A percentile compares a stretch with the other conserved stretches of the same genome.
These are phyloP conservation scores for Adelognathus sp. DNA, from an alignment of 2,888 invertebrate genomes.

Conservation along the genomic window DNA sequence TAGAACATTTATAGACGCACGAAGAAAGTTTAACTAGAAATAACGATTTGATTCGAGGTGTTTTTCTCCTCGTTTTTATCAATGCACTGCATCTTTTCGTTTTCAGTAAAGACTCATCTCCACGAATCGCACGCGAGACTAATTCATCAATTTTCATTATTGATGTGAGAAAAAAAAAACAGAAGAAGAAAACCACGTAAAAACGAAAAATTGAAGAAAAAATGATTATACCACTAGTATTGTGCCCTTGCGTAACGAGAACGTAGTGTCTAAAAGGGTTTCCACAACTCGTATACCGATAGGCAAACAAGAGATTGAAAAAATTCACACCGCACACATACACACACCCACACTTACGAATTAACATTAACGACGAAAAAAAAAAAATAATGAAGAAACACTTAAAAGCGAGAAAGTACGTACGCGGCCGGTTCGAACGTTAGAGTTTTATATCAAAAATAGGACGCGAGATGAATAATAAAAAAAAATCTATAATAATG, in stretches of 20 bases:
- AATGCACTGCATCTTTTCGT: not conserved
- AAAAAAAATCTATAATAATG: constrained; percentile 17
- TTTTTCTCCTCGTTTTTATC: not conserved
- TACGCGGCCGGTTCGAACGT: constrained; percentile 39
- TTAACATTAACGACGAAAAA: not conserved
- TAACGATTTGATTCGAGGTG: not conserved
- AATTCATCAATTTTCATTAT: constrained; percentile 38
- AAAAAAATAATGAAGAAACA: constrained; percentile 1
- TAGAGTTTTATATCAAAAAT: constrained; percentile 61
- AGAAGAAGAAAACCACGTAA: constrained; percentile 24
- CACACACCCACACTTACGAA: not conserved
- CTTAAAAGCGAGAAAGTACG: constrained; percentile 50
- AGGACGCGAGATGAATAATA: constrained; percentile 28
- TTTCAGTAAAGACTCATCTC: not conserved
- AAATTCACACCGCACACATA: not conserved
- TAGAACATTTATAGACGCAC: not conserved
- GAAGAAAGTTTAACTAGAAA: not conserved
- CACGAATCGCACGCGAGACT: constrained; percentile 31
- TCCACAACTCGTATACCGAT: constrained; percentile 41
- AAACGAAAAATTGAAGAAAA: constrained; percentile 31
- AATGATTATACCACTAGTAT: constrained; percentile 7
- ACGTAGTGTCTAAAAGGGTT: constrained; percentile 50
- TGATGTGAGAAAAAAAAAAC: constrained; percentile 17
- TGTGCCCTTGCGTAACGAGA: constrained; percentile 35
- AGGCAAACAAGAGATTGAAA: constrained; percentile 3